These are phyloP conservation scores for Setophaga coronata DNA, from an alignment of 2,113 vertebrate genomes.

Conservation along the genomic window DNA sequence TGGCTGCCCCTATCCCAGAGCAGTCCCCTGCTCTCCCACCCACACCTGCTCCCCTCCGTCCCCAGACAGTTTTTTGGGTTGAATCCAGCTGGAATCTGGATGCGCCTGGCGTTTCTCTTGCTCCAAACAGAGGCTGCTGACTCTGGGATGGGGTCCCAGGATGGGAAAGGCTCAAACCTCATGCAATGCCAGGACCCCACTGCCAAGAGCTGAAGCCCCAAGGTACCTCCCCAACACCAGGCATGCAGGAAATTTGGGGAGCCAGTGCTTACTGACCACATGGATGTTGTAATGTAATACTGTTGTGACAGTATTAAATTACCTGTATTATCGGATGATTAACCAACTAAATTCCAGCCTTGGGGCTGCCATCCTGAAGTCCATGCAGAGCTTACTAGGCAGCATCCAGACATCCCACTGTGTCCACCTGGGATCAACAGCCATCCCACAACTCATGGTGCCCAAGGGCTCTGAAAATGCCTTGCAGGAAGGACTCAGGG, in stretches of 20 bases:
- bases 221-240: background rate
- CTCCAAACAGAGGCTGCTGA: background rate
- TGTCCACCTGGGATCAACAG: background rate
- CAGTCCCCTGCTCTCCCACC: background rate
- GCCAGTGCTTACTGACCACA: background rate
- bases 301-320: background rate
- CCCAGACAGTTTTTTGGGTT: background rate
- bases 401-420: background rate
- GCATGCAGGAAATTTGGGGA: fast-evolving
- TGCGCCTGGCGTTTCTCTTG: background rate
- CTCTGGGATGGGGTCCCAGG: background rate
- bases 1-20: background rate
- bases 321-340: background rate
- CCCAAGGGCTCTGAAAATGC: background rate
- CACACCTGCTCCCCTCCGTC: background rate
- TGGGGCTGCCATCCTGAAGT: background rate
- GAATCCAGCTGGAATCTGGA: background rate
- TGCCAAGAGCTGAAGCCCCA: background rate
- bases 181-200: background rate
- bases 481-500: background rate
- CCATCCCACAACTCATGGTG: fast-evolving
- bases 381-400: background rate
- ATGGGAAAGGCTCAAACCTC: background rate
- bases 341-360: background rate
- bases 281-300: background rate